These are phyloP conservation scores for Emmelina monodactyla DNA, from an alignment of 2,888 invertebrate species.

Conservation along the genomic window DNA sequence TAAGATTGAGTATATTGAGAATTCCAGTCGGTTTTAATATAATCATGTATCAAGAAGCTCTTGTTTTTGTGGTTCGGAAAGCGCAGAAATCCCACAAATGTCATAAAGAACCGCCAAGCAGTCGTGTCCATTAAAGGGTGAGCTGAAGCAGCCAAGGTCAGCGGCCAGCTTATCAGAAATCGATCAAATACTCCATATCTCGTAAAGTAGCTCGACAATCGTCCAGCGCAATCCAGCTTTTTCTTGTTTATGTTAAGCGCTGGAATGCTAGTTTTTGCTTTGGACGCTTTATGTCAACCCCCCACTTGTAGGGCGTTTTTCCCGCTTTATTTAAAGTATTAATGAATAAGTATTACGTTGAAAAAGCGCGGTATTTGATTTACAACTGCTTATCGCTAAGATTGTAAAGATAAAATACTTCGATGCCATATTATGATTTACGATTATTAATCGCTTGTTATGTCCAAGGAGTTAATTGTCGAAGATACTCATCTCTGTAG, in stretches of 20 bases:
- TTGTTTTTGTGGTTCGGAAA: too few relatives aligned
- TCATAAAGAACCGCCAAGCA: too few relatives aligned
- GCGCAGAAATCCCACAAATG: too few relatives aligned
- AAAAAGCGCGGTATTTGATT: conserved; percentile 53
- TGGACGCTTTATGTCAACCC: conserved; percentile 54
- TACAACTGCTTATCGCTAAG: conserved; percentile 39
- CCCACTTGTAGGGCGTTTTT: conserved; percentile 45
- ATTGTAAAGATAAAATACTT: conserved; percentile 29
- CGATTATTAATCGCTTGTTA: too few relatives aligned
- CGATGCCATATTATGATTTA: too few relatives aligned
- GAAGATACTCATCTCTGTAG: too few relatives aligned
- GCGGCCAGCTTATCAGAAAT: background rate
- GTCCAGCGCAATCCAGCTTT: conserved; percentile 25
- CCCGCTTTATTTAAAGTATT: conserved; percentile 57
- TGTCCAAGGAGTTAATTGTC: too few relatives aligned
- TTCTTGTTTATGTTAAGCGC: conserved; percentile 29
- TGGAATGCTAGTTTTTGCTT: conserved; percentile 39
- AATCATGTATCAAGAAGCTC: too few relatives aligned
- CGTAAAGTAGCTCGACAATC: conserved; percentile 24
- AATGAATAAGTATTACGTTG: conserved; percentile 55
- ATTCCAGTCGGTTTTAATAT: too few relatives aligned
- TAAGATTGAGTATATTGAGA: too few relatives aligned
- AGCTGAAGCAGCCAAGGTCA: too few relatives aligned
- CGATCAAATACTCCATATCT: conserved; percentile 12
- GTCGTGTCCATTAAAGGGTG: too few relatives aligned